Evolutionary conservation across 2,888 invertebrate species (phyloP), one percentile per base, ranked within the genome.

Genomic region (Heliconius aoede): DNA sequence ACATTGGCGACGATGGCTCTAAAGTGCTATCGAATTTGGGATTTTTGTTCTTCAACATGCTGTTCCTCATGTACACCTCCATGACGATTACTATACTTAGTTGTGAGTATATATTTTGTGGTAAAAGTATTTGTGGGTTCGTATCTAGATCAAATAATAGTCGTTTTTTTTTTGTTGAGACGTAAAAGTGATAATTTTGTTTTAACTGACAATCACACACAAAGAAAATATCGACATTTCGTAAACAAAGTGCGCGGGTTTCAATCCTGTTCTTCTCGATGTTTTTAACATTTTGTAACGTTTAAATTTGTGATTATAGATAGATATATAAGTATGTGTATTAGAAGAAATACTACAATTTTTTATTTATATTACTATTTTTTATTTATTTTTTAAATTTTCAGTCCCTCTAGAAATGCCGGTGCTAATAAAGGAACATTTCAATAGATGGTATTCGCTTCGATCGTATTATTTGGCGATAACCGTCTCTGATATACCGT

Each of bases 1-100:
- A 98, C 88, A 99, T 98, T 86, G 99, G 99, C 79, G 97, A 99
- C 88, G 99, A 99, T 91, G 99, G 98, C 83, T 97, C 97, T 83
- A 99, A 99, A 93, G 98, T 99, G 78, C 96, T 99, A 80, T 99
- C 98, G 88, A 99, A 99, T 91, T 96, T 99, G 83, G 99, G 99
- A 80, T 99, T 98, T 95, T 95, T 99, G 36, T 99, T 99, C 96
- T 99, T 99, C 96, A 99, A 99, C 90, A 98, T 99, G 97, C 95
- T 99, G 87, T 99, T 99, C 95, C 96, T 99, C 82, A 99, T 99
- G 98, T 99, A 99, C 95, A 99, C 99, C 0, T 98, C 99, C n/a
- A 98, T 99, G 97, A 99, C 99, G 89, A 99, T 99, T 85, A 99
- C 99, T 67, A 99, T 99, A 86, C 95, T 99, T 83, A 99, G 99